phyloP scores from a whole-genome alignment of 2,113 vertebrate species.

The Ammodytes dubius region DNA sequence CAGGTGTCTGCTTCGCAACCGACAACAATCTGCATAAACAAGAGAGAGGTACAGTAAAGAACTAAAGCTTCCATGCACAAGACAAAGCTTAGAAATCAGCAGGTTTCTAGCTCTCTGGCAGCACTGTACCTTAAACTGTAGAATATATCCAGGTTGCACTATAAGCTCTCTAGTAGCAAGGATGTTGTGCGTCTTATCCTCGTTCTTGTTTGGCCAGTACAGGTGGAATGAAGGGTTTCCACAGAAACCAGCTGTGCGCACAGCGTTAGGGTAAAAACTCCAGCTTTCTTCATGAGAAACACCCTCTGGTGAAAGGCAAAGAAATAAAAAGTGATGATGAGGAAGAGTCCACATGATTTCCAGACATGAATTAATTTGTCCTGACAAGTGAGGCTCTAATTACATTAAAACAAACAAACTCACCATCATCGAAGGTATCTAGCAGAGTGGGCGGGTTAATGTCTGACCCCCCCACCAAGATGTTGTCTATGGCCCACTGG shows the following conservation, averaged over 20 bases:
- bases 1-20: conserved; percentile 96
- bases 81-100: background rate
- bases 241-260: conserved; percentile 97
- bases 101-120: background rate
- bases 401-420: conserved; percentile 48
- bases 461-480: conserved; percentile 96
- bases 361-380: background rate
- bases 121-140: conserved; percentile 94
- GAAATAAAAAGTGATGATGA: background rate
- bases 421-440: conserved; percentile 96
- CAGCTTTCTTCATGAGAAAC: conserved; percentile 97
- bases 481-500: conserved; percentile 98
- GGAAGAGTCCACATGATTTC: background rate
- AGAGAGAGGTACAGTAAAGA: background rate
- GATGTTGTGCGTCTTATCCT: conserved; percentile 94
- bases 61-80: background rate
- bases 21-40: conserved; percentile 91
- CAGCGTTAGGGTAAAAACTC: conserved; percentile 98
- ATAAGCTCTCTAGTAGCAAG: conserved; percentile 97
- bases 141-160: conserved; percentile 97
- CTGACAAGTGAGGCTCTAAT: background rate
- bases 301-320: conserved; percentile 86
- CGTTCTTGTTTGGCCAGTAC: conserved; percentile 99
- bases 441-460: conserved; percentile 97
- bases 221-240: conserved; percentile 99